Conservation (phyloP, 2,888 invertebrate genomes). For the Meloe dianella region DNA sequence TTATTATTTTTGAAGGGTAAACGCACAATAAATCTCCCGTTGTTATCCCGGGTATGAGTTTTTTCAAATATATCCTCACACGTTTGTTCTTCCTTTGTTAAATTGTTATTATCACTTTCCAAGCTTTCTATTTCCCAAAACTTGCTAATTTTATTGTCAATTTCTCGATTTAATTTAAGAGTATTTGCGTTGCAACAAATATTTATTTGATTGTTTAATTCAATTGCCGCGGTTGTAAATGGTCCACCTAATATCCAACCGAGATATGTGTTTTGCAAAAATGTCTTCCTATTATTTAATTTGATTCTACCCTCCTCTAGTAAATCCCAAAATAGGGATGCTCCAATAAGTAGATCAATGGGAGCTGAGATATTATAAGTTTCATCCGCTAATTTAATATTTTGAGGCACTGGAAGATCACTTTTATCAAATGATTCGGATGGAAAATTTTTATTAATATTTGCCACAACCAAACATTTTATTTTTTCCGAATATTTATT, state of each 20-base stretch:
- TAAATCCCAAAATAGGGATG: conserved; percentile 14
- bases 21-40: too few relatives aligned
- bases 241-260: conserved; percentile 27
- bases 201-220: background rate
- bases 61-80: too few relatives aligned
- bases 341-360: conserved; percentile 20
- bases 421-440: conserved; percentile 13
- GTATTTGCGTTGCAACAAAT: too few relatives aligned
- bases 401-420: too few relatives aligned
- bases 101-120: too few relatives aligned
- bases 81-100: too few relatives aligned
- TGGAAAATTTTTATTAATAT: conserved; percentile 1
- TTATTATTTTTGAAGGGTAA: too few relatives aligned
- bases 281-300: conserved; percentile 14
- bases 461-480: conserved; percentile 16
- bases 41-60: too few relatives aligned
- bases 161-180: background rate
- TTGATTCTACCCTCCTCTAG: conserved; percentile 20
- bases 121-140: too few relatives aligned
- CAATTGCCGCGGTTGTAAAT: conserved; percentile 13
- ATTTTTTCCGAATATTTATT: conserved; percentile 17
- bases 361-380: conserved; percentile 6
- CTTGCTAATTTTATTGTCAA: conserved; percentile 5
- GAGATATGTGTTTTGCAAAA: conserved; percentile 20
- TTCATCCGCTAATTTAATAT: conserved; percentile 18